Base-by-base conservation (phyloP, 2,888 invertebrate genomes). In the Matsumyia berberina region DNA sequence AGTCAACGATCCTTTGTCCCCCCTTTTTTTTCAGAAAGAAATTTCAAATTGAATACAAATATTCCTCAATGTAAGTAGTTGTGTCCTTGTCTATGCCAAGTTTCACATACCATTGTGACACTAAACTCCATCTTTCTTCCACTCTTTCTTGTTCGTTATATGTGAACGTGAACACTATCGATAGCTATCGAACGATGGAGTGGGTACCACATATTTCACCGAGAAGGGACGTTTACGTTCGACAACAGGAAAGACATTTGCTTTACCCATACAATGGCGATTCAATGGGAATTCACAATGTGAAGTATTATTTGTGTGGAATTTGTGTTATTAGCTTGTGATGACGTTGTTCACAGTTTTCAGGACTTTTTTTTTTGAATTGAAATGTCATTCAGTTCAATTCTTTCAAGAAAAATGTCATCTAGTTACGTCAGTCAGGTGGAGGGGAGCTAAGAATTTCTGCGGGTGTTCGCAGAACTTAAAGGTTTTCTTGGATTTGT, bases 1-100 rank as follows among this genome's bases (percentile, higher is more conserved):
- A 55, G 46, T 55, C 64, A 42, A 66, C 69, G 24, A 57, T 46
- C 57, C 74, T 66, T 57, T 66, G 46, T 76, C 39, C 49, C 24
- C 31, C n/a, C n/a, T 72, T 51, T 24, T 24, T 24, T 24, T 24
- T 24, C 4, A 19, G 24, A 24, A 53, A 42, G 42, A 53, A 62
- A 62, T 53, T 53, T 12, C 31, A 60, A 60, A 60, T 60, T 60
- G 66, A 76, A 76, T 49, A 49, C 66, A 66, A 66, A 66, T 57
- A 55, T 24, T n/a, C 19, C 66, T 37, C 37, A 31, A 31, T 31
- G 46, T 64, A 55, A 57, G 44, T 49, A 49, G 46, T 74, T 12
- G 57, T 55, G 15, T 51, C 17, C 31, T 11, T 42, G 44, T 9
- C 44, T 1, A 33, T n/a, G 35, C 5, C 12, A n/a, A 19, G 24